phyloP scores from a whole-genome alignment of 2,797 vertebrate species.

The Epinephelus awoara region DNA sequence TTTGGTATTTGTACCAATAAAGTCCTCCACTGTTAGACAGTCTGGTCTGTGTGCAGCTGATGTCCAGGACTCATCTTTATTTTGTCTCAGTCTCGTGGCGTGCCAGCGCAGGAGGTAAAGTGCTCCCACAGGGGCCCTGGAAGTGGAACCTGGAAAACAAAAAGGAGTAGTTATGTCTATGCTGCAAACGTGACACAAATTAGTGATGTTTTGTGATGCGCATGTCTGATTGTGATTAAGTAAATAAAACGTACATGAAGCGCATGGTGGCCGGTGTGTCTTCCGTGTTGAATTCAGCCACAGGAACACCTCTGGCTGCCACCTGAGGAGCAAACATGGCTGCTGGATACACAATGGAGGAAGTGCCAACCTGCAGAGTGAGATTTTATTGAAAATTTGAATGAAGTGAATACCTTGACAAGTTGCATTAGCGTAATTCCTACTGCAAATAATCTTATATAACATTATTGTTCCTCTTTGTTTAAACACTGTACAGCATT shows the following conservation, averaged over 20 bases:
- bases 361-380: constrained; percentile 92
- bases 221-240: neutral
- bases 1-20: constrained; percentile 7
- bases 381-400: neutral
- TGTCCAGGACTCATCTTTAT: constrained; percentile 36
- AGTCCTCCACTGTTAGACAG: constrained; percentile 21
- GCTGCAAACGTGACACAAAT: neutral
- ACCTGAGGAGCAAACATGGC: constrained; percentile 98
- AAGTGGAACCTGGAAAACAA: constrained; percentile 92
- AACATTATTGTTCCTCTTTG: neutral
- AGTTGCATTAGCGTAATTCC: neutral
- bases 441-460: neutral
- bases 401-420: neutral
- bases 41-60: constrained; percentile 16
- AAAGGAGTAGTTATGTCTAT: neutral
- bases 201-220: neutral
- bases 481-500: neutral
- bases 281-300: constrained; percentile 96
- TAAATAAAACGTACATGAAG: constrained; percentile 87
- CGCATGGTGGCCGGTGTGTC: constrained; percentile 90
- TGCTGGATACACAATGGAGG: constrained; percentile 95
- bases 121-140: constrained; percentile 92
- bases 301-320: constrained; percentile 91
- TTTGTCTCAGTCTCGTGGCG: constrained; percentile 84
- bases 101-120: constrained; percentile 90